Percentiles rank a stretch among this genome's conserved stretches.
Evolutionary conservation across 2,797 vertebrate genomes (phyloP).

Genomic region (Microctenopoma lineatum): DNA sequence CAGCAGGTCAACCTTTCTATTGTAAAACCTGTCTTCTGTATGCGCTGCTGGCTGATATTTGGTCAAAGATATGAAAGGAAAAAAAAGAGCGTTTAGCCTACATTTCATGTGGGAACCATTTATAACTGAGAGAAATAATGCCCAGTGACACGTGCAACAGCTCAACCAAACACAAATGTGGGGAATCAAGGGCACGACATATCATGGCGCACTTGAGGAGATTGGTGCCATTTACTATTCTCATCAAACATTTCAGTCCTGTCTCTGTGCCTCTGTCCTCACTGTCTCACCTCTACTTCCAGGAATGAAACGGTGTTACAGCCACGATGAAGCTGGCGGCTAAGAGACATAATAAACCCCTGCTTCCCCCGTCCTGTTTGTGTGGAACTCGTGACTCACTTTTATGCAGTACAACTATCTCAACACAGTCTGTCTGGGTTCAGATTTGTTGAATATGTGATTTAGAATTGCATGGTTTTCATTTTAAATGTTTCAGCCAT

Average conservation of each 20-base stretch:
- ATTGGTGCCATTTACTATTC: constrained; percentile 46
- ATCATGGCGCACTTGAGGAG: constrained; percentile 25
- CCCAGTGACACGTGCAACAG: constrained; percentile 12
- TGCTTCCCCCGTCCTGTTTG: constrained; percentile 4
- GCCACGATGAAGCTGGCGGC: constrained; percentile 13
- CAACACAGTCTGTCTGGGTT: not conserved
- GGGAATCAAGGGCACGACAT: constrained; percentile 43
- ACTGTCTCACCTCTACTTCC: constrained; percentile 31
- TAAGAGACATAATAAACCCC: constrained; percentile 31
- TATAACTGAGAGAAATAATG: constrained; percentile 12
- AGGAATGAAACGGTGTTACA: constrained; percentile 49
- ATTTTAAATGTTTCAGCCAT: too few species aligned
- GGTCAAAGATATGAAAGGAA: not conserved
- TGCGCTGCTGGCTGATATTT: not conserved
- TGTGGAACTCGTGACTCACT: constrained; percentile 34
- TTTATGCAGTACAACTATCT: constrained; percentile 15
- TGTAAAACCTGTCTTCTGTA: not conserved
- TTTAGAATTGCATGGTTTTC: too few species aligned
- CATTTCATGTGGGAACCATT: constrained; percentile 6
- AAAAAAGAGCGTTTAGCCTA: not conserved
- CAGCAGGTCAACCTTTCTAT: not conserved
- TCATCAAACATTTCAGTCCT: constrained; percentile 41
- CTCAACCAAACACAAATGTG: constrained; percentile 20
- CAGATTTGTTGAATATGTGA: too few species aligned
- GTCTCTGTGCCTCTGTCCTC: constrained; percentile 32